Base-by-base conservation (phyloP, 2,888 invertebrate species). In the Cephus sareptanus region DNA sequence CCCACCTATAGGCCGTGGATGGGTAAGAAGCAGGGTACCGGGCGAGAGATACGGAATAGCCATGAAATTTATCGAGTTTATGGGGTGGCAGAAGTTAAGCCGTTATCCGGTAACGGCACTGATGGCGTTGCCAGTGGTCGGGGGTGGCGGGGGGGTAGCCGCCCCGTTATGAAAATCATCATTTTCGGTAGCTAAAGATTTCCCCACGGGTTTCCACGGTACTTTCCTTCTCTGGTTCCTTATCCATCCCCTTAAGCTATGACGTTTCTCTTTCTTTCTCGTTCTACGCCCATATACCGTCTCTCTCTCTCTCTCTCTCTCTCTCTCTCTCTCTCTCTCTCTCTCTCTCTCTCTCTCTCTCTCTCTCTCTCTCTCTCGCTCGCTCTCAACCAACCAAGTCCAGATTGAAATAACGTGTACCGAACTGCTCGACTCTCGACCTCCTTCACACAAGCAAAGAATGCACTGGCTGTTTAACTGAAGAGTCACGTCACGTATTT, bases 21-120 rank as follows among this genome's bases (percentile, higher is more conserved):
- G 56, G 23, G 56, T 56, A 56, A 56, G 56, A 23, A 56, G 56
- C 23, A 56, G 82, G 83, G 83, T 86, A 83, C 83, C 82, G 83
- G 81, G 81, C 77, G 76, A 78, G 80, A 79, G 83, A 83, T 82
- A 79, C 82, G 79, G 82, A 79, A 82, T 83, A 77, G 82, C 83
- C 86, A 82, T 84, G 86, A 86, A 87, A 87, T 87, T 88, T 87
- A 87, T 87, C 87, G 84, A 82, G 81, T 85, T 85, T 83, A 85
- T 83, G 83, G 84, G 82, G 83, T 84, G 85, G 85, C 81, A 83
- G 84, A 82, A 83, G 85, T 85, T 82, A 83, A 83, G 83, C 83
- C 79, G 80, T 78, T 80, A 75, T 77, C 77, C 56, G 56, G 23
- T 56, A 56, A 56, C 23, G 56, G 56, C 23, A 23, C 56, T 56